These are phyloP conservation scores for Rynchops niger DNA, from an alignment of 2,113 vertebrate species.

Conservation along the genomic window DNA sequence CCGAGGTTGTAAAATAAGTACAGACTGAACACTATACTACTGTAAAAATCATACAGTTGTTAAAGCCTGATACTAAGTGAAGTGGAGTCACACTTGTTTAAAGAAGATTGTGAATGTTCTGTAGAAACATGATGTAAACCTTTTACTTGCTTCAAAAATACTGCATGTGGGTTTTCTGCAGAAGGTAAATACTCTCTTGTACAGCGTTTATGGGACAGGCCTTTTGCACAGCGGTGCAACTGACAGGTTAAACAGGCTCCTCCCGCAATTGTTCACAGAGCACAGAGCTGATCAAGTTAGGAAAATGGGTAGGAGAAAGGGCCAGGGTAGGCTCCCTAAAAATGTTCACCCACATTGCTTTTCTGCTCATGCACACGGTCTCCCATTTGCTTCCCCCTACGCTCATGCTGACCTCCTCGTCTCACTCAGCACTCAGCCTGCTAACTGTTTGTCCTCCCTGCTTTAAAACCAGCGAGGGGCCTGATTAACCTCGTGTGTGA, in stretches of 20 bases:
- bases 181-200: not conserved
- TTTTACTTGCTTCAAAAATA: not conserved
- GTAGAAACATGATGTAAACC: not conserved
- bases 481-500: conserved; percentile 46
- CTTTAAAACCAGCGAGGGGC: conserved; percentile 33
- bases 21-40: not conserved
- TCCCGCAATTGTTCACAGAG: not conserved
- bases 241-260: not conserved
- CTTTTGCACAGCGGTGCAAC: not conserved
- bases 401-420: not conserved
- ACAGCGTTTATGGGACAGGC: not conserved
- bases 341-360: not conserved
- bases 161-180: not conserved
- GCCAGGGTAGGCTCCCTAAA: not conserved
- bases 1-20: not conserved
- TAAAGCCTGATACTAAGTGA: not conserved
- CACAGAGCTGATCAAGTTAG: not conserved
- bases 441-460: conserved; percentile 39
- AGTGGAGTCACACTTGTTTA: not conserved
- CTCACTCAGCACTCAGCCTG: not conserved
- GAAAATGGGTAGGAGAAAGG: not conserved
- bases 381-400: not conserved
- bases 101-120: not conserved
- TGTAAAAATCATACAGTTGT: not conserved
- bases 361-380: not conserved